Evolutionary conservation across 2,113 vertebrate genomes (phyloP), one percentile per base, ranked within the genome.

Genomic region (Poecile atricapillus): DNA sequence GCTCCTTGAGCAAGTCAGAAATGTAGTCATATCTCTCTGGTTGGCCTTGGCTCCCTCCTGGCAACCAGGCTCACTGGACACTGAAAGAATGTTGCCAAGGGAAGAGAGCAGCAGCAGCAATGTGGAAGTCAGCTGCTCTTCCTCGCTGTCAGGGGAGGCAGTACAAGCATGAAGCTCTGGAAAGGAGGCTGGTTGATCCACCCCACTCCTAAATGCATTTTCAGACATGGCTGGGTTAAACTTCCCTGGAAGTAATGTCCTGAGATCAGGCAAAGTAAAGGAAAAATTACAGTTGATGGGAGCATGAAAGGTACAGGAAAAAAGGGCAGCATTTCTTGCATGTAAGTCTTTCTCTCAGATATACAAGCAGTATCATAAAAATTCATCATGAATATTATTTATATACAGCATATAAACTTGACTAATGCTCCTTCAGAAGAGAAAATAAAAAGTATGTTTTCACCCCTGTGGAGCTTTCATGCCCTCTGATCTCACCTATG

Each of bases 291-390:
- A 39, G 16, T 17, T 82, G 39, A 35, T 49, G 53, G 35, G 16
- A 73, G 14, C 21, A 56, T 2, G 4, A 33, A 65, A 63, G 17
- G 31, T 43, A 46, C 27, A 3, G 15, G 7, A 37, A 63, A 77
- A 31, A 27, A 65, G 28, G 11, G 30, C 3, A 11, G 8, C 17
- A 3, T 27, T 67, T 92, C 59, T 52, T 21, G 11, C 0, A 0
- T 15, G 18, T 35, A 1, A 15, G 30, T 13, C n/a, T 79, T 89
- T 63, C 24, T 86, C 44, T 67, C 41, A 80, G 70, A 79, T 13
- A 52, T 14, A 33, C 12, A 60, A 63, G 9, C 20, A 43, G 4
- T 21, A 59, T 76, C 4, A 24, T 67, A 63, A 58, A 73, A n/a
- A 56, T n/a, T 83, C 53, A n/a, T 7, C 2, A 23, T 53, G 15